Evolutionary conservation across 2,888 invertebrate species (phyloP).

Genomic region (Conomelus anceps): DNA sequence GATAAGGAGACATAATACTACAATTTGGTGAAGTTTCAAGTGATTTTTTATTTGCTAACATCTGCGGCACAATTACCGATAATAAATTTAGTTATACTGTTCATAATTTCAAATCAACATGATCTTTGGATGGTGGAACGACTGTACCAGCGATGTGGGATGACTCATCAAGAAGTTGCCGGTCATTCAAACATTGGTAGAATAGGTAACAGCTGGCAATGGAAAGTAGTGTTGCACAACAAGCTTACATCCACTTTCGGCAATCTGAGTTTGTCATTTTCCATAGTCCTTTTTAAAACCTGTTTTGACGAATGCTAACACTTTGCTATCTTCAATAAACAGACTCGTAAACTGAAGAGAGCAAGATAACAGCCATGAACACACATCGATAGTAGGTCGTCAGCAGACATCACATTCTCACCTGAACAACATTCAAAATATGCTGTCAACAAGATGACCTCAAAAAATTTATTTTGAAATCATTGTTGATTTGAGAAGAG

Average conservation of each 20-base stretch:
- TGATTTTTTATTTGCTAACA: too few species aligned
- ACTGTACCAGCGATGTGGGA: too few species aligned
- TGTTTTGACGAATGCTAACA: neutral
- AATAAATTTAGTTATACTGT: too few species aligned
- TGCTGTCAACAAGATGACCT: neutral
- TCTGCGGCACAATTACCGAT: too few species aligned
- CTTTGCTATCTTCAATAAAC: neutral
- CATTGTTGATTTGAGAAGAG: neutral
- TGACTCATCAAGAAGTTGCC: neutral
- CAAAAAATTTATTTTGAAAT: neutral
- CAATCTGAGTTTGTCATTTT: neutral
- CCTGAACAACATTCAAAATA: neutral
- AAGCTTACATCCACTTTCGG: neutral
- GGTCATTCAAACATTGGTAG: neutral
- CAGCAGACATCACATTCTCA: neutral
- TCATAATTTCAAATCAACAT: too few species aligned
- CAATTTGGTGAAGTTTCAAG: too few species aligned
- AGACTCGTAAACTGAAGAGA: neutral
- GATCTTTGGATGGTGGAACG: too few species aligned
- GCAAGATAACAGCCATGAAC: neutral
- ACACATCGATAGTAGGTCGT: neutral
- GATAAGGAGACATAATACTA: too few species aligned
- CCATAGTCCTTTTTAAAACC: neutral
- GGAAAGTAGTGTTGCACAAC: neutral
- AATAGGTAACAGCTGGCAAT: neutral